phyloP scores from a whole-genome alignment of 2,888 invertebrate genomes.

The Tridacna crocea region DNA sequence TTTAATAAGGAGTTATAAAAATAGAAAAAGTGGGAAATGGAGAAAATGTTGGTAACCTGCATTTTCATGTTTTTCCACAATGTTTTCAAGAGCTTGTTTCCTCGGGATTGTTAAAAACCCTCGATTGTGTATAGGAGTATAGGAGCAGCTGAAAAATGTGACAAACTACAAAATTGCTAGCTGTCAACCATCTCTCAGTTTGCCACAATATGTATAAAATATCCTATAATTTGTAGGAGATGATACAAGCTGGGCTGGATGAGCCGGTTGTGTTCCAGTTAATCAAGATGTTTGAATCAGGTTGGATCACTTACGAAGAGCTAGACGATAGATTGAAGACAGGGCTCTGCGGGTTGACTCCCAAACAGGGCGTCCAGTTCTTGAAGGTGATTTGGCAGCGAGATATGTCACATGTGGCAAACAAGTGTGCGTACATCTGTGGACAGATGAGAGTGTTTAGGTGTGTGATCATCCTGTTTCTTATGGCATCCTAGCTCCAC shows the following conservation, averaged over 20 bases:
- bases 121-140: background rate
- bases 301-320: constrained; percentile 42
- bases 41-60: too few relatives aligned
- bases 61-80: too few relatives aligned
- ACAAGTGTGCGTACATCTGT: constrained; percentile 53
- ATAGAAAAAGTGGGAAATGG: too few relatives aligned
- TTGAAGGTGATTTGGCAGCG: constrained; percentile 36
- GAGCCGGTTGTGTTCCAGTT: constrained; percentile 48
- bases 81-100: background rate
- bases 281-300: constrained; percentile 47
- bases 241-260: constrained; percentile 49
- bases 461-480: constrained; percentile 20
- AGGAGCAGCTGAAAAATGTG: background rate
- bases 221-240: constrained; percentile 37
- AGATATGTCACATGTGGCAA: constrained; percentile 46
- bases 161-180: too few relatives aligned
- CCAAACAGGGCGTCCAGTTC: constrained; percentile 44
- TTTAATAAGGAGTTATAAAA: too few relatives aligned
- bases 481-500: too few relatives aligned
- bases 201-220: background rate
- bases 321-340: constrained; percentile 50
- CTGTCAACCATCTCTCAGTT: background rate
- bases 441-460: constrained; percentile 54
- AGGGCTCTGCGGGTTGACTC: constrained; percentile 34
- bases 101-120: background rate